These are phyloP conservation scores for Trichogramma dendrolimi DNA, from an alignment of 2,888 invertebrate species.

Conservation along the genomic window DNA sequence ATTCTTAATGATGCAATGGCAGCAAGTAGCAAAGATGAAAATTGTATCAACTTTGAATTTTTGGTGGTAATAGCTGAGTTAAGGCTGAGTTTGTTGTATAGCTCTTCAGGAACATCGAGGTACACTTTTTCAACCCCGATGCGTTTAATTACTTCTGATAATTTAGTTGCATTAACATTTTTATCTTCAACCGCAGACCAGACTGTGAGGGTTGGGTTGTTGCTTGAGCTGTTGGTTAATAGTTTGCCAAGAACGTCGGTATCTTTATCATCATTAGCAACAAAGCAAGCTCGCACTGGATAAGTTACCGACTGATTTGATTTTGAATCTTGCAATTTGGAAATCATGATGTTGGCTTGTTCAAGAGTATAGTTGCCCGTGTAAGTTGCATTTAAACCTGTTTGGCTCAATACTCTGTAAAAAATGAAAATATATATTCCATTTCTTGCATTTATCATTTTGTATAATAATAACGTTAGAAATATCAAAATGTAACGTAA, in stretches of 20 bases:
- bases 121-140: conserved; percentile 68
- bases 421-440: too few relatives aligned
- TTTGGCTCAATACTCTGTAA: background rate
- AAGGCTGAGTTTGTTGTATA: conserved; percentile 32
- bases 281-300: conserved; percentile 69
- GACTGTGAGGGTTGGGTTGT: conserved; percentile 68
- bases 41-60: conserved; percentile 3
- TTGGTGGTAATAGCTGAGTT: conserved; percentile 15
- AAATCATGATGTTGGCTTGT: conserved; percentile 68
- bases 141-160: conserved; percentile 64
- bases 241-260: conserved; percentile 60
- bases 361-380: conserved; percentile 60
- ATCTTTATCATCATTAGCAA: conserved; percentile 69
- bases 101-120: conserved; percentile 70
- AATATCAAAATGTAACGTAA: too few relatives aligned
- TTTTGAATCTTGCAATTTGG: conserved; percentile 56
- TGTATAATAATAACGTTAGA: too few relatives aligned
- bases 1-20: too few relatives aligned
- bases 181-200: conserved; percentile 70
- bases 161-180: conserved; percentile 60
- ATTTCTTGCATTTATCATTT: too few relatives aligned
- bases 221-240: conserved; percentile 53
- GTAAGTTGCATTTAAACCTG: conserved; percentile 36
- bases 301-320: conserved; percentile 73
- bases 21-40: too few relatives aligned